phyloP scores from a whole-genome alignment of 1,140 invertebrate species.

The Drosophila cardini region DNA sequence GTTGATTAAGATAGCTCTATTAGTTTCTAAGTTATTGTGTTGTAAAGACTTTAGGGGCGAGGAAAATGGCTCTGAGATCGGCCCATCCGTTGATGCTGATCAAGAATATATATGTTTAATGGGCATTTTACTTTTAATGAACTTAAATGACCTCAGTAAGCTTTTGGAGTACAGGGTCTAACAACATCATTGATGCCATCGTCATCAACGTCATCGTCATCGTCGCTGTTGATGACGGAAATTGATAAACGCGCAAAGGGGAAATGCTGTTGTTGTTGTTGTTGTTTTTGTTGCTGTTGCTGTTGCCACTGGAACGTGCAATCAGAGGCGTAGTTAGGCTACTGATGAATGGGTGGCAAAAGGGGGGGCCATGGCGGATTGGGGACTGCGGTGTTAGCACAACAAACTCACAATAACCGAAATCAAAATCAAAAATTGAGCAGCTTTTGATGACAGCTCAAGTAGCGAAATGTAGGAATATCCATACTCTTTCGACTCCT shows the following conservation, averaged over 20 bases:
- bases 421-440: slow-evolving; percentile 83
- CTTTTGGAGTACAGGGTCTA: neutral
- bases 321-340: slow-evolving; percentile 47
- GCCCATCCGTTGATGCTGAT: too few relatives aligned
- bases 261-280: slow-evolving; percentile 33
- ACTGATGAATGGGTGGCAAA: neutral
- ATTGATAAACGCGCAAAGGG: slow-evolving; percentile 81
- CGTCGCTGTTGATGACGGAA: slow-evolving; percentile 73
- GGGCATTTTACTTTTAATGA: too few relatives aligned
- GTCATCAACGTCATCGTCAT: slow-evolving; percentile 20
- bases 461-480: slow-evolving; percentile 40
- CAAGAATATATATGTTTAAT: too few relatives aligned
- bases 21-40: too few relatives aligned
- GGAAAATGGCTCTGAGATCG: too few relatives aligned
- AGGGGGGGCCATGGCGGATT: too few relatives aligned
- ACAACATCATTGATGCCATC: slow-evolving; percentile 48
- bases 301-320: slow-evolving; percentile 62
- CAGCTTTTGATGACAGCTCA: slow-evolving; percentile 82
- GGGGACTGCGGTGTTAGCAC: too few relatives aligned
- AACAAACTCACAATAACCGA: slow-evolving; percentile 57
- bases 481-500: neutral
- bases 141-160: too few relatives aligned
- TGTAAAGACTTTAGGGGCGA: too few relatives aligned
- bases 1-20: too few relatives aligned
- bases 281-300: slow-evolving; percentile 14